Evolutionary conservation across 2,888 invertebrate species (phyloP), one percentile per base, ranked within the genome.

Genomic region (Theretra japonica): DNA sequence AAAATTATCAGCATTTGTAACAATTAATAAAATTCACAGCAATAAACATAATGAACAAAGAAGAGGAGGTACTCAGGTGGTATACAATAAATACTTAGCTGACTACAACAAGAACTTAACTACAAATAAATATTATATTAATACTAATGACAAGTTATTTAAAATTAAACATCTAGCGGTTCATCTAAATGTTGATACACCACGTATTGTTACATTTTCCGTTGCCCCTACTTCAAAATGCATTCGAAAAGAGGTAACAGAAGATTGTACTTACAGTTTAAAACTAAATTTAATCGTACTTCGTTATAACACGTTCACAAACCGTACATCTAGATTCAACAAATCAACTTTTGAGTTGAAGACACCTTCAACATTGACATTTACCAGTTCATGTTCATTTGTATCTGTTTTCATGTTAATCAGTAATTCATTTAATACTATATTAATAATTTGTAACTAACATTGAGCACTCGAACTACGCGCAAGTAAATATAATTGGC

Each of bases 121-220:
- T 92, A 93, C 0, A 83, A 92, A 94, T 92, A 93, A 94, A 94
- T 93, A 93, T 89, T 90, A 91, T 90, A 50, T 60, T 94, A 94
- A 92, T 88, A 90, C 94, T 94, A 94, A 93, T 94, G 94, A 94
- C 94, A 93, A 94, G 94, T 94, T 92, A 94, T 87, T 91, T 91
- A 90, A 92, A 92, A 90, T 87, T 92, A 92, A 83, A 85, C 79
- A 82, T 84, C 94, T 94, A 94, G 90, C 93, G 93, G 92, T 91
- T 92, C 90, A 90, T 89, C 91, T 92, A 92, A 87, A 84, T 84
- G 86, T 86, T 89, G 88, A 86, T 87, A 86, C 86, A 90, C 88
- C 88, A 89, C 86, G 80, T 65, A 65, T 48, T 48, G 48, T 86
- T 78, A 81, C 78, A 92, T 93, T 93, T 94, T 94, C 94, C 90